Evolutionary conservation across 2,888 invertebrate species (phyloP).

Genomic region (Apocheima hispidaria): DNA sequence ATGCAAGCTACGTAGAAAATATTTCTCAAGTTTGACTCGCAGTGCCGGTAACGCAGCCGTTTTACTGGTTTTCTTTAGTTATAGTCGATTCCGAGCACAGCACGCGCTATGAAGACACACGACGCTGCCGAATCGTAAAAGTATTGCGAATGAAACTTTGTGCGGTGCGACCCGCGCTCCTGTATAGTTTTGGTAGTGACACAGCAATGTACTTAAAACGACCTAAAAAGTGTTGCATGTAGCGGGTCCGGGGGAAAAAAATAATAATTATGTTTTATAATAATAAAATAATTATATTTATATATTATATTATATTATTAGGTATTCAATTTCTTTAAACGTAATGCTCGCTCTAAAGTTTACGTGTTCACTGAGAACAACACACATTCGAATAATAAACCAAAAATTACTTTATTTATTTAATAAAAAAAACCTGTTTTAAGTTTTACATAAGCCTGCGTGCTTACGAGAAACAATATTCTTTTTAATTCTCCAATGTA

Average conservation of each 20-base stretch:
- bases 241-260: constrained; percentile 53
- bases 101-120: constrained; percentile 57
- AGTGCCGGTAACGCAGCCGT: constrained; percentile 38
- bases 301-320: no score
- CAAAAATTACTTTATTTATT: no score
- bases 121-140: constrained; percentile 44
- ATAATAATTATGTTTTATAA: no score
- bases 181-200: constrained; percentile 54
- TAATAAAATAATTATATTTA: no score
- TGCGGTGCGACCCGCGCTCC: constrained; percentile 49
- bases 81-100: constrained; percentile 52
- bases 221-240: constrained; percentile 64
- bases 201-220: constrained; percentile 71
- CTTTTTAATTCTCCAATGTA: no score
- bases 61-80: constrained; percentile 46
- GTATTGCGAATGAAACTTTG: constrained; percentile 37
- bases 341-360: no score
- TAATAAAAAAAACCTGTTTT: no score
- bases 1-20: constrained; percentile 51
- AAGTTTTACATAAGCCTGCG: no score
- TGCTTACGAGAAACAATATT: no score
- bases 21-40: constrained; percentile 49
- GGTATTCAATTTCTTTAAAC: no score
- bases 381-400: no score
- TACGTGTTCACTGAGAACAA: no score